Percentiles rank a stretch among this genome's conserved stretches.
Conservation (phyloP, 2,888 invertebrate genomes). For the Drosophila trichaetosa region DNA sequence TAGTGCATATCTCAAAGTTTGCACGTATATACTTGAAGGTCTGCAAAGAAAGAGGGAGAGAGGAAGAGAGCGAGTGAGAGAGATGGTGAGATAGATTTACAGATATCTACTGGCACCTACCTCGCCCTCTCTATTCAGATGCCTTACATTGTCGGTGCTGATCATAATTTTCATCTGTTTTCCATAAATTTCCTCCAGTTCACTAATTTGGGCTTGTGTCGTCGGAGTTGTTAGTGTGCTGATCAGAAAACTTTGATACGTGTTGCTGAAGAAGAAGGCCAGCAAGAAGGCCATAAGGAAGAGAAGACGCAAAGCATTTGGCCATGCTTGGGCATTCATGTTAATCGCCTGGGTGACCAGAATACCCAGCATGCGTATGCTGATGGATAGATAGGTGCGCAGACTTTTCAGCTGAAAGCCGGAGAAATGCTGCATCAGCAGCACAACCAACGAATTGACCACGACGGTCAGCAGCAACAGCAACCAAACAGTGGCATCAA, state of each 20-base stretch:
- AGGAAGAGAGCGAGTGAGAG: neutral
- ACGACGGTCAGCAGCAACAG: slow-evolving; percentile 64
- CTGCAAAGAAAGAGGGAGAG: slow-evolving; percentile 46
- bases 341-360: slow-evolving; percentile 69
- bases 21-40: slow-evolving; percentile 81
- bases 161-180: slow-evolving; percentile 79
- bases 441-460: slow-evolving; percentile 56
- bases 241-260: slow-evolving; percentile 83
- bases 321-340: slow-evolving; percentile 34
- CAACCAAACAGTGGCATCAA: slow-evolving; percentile 58
- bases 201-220: slow-evolving; percentile 81
- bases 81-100: neutral
- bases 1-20: slow-evolving; percentile 80
- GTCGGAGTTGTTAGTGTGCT: slow-evolving; percentile 83
- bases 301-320: slow-evolving; percentile 59
- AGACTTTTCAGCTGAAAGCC: slow-evolving; percentile 30
- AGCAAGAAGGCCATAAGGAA: slow-evolving; percentile 67
- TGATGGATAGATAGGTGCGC: slow-evolving; percentile 52
- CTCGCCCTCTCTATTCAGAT: slow-evolving; percentile 81
- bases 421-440: slow-evolving; percentile 52
- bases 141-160: slow-evolving; percentile 80
- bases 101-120: slow-evolving; percentile 49
- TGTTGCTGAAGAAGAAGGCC: slow-evolving; percentile 79
- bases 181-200: slow-evolving; percentile 70
- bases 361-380: slow-evolving; percentile 64